A percentile compares a stretch with the other conserved stretches of the same genome.
Evolutionary conservation across 1,140 invertebrate genomes (phyloP).

Genomic region (Drosophila persimilis): DNA sequence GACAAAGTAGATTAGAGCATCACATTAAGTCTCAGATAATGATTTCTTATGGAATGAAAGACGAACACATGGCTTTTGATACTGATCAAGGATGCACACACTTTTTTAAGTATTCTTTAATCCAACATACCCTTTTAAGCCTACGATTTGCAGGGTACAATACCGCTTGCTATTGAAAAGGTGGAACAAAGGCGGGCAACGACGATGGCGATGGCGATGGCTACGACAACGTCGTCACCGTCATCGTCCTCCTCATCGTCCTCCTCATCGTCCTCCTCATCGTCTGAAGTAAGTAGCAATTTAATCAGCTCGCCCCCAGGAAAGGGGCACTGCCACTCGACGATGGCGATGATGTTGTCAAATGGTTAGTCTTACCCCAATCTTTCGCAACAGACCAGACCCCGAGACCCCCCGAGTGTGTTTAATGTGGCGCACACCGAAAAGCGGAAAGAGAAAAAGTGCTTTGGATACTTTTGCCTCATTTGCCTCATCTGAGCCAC

Average conservation of each 20-base stretch:
- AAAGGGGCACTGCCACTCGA: slow-evolving; percentile 27
- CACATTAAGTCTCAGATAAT: too few relatives aligned
- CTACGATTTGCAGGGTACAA: neutral
- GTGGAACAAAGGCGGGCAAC: slow-evolving; percentile 62
- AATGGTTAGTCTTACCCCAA: slow-evolving; percentile 51
- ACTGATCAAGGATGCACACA: too few relatives aligned
- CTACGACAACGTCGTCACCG: slow-evolving; percentile 46
- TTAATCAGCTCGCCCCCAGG: slow-evolving; percentile 59
- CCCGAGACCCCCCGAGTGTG: slow-evolving; percentile 28
- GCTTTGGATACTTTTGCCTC: slow-evolving; percentile 61
- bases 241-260: slow-evolving; percentile 33
- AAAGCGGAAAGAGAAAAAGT: slow-evolving; percentile 51
- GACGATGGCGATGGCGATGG: slow-evolving; percentile 51
- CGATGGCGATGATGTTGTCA: slow-evolving; percentile 77
- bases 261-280: slow-evolving; percentile 23
- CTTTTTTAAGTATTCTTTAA: too few relatives aligned
- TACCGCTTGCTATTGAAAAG: slow-evolving; percentile 46
- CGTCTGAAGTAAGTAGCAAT: slow-evolving; percentile 65
- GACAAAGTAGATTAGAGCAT: too few relatives aligned
- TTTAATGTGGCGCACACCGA: slow-evolving; percentile 71
- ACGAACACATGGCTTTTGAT: too few relatives aligned
- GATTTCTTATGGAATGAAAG: too few relatives aligned
- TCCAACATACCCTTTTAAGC: too few relatives aligned
- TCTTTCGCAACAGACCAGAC: neutral
- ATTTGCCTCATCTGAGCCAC: slow-evolving; percentile 38